Percentiles rank a stretch among this genome's conserved stretches.
These are phyloP conservation scores for Venusia cambrica DNA, from an alignment of 2,888 invertebrate species.

Conservation along the genomic window DNA sequence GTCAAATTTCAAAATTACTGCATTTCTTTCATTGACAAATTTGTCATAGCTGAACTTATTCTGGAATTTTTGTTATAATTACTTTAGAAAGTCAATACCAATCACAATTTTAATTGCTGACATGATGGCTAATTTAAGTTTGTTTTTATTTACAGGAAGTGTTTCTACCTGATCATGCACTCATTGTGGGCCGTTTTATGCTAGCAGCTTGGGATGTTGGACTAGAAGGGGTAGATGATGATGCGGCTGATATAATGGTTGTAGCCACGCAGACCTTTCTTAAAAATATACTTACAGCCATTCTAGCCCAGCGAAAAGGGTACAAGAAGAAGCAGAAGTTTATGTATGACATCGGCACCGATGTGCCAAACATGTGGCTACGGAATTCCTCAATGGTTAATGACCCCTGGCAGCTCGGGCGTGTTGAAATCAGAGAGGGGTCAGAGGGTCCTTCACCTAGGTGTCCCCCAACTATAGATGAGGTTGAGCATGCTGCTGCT, in stretches of 20 bases:
- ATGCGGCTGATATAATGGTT: constrained; percentile 90
- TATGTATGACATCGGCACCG: constrained; percentile 89
- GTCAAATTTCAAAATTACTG: no score
- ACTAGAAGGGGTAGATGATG: constrained; percentile 91
- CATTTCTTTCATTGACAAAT: no score
- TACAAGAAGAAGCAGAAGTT: constrained; percentile 67
- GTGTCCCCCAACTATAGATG: constrained; percentile 86
- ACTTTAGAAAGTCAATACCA: no score
- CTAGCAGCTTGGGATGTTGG: constrained; percentile 95
- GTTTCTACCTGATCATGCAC: constrained; percentile 90
- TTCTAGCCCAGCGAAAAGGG: constrained; percentile 90
- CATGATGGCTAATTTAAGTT: no score
- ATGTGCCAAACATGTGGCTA: constrained; percentile 90
- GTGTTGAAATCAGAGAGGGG: constrained; percentile 81
- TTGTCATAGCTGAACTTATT: no score
- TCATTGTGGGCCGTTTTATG: constrained; percentile 91
- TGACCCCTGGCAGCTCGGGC: constrained; percentile 82
- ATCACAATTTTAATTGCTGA: no score
- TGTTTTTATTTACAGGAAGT: constrained; percentile 86
- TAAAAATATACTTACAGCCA: constrained; percentile 89
- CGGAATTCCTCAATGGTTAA: constrained; percentile 85
- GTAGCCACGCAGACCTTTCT: constrained; percentile 89
- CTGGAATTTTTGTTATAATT: no score
- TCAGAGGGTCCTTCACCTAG: constrained; percentile 84
- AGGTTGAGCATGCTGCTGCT: constrained; percentile 87